Evolutionary conservation across 2,797 vertebrate genomes (phyloP).

Genomic region (Gastrophryne carolinensis): DNA sequence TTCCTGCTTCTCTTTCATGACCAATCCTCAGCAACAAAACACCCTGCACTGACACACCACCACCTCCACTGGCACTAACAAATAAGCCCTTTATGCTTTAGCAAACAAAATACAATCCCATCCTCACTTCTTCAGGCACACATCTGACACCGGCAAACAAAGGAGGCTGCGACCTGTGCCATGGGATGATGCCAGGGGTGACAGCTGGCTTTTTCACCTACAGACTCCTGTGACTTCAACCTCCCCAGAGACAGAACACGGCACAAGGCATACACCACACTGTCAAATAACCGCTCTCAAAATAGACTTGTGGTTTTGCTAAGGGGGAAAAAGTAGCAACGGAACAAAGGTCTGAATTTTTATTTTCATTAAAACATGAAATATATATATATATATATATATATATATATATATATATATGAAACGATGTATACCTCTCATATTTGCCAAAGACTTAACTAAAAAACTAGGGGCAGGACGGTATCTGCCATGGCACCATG

Average conservation of each 20-base stretch:
- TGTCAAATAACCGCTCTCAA: too few species aligned
- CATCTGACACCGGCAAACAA: neutral
- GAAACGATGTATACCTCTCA: too few species aligned
- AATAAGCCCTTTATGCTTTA: constrained; percentile 9
- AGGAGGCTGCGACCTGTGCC: neutral
- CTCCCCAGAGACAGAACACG: neutral
- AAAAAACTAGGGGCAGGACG: too few species aligned
- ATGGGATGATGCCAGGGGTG: neutral
- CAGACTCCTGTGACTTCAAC: neutral
- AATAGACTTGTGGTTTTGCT: too few species aligned
- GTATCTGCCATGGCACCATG: too few species aligned
- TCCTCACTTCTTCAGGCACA: neutral
- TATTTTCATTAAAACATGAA: too few species aligned
- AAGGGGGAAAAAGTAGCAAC: too few species aligned
- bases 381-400: too few species aligned
- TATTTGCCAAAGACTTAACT: too few species aligned
- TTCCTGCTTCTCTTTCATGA: constrained; percentile 41
- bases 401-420: too few species aligned
- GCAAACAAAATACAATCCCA: constrained; percentile 8
- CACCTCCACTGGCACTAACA: constrained; percentile 34
- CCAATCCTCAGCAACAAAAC: constrained; percentile 36
- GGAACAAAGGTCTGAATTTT: too few species aligned
- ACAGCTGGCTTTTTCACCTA: neutral
- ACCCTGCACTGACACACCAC: constrained; percentile 23
- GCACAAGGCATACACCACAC: neutral